Conservation (phyloP, 2,797 vertebrate genomes). For the Arrhamphus sclerolepis region DNA sequence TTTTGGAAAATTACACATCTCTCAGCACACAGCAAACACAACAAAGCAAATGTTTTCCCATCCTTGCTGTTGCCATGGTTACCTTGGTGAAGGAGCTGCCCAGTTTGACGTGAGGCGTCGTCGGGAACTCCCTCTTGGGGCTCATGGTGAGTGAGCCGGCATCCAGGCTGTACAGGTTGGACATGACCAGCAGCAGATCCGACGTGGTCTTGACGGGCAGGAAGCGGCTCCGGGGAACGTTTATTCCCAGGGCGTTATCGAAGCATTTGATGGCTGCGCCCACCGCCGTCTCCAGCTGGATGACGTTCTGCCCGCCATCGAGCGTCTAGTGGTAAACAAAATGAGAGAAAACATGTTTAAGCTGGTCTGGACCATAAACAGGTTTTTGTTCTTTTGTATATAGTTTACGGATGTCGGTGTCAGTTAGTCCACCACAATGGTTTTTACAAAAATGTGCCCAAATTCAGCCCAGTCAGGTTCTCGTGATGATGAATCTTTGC, state of each 20-base stretch:
- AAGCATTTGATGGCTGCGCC: conserved; percentile 98
- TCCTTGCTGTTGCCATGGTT: fast-evolving
- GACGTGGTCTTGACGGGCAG: conserved; percentile 98
- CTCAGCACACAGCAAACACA: no score
- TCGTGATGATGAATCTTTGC: no score
- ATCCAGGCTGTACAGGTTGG: conserved; percentile 96
- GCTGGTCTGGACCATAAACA: no score
- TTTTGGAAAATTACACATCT: no score
- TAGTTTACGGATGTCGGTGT: no score
- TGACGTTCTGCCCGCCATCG: conserved; percentile 93
- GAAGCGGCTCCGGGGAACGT: conserved; percentile 96
- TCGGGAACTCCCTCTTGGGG: conserved; percentile 93
- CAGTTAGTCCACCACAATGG: no score
- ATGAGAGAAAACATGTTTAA: no score
- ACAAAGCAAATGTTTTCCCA: no score
- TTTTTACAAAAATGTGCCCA: no score
- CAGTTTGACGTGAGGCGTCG: conserved; percentile 95
- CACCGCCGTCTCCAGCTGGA: conserved; percentile 97
- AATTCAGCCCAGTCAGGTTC: no score
- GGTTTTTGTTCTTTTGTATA: no score
- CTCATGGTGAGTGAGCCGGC: conserved; percentile 97
- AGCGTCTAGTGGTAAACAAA: conserved; percentile 81
- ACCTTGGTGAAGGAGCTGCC: conserved; percentile 99
- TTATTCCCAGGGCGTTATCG: conserved; percentile 96
- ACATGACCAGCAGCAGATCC: conserved; percentile 97